phyloP scores from a whole-genome alignment of 2,113 vertebrate species.

The Turdus rufiventris region DNA sequence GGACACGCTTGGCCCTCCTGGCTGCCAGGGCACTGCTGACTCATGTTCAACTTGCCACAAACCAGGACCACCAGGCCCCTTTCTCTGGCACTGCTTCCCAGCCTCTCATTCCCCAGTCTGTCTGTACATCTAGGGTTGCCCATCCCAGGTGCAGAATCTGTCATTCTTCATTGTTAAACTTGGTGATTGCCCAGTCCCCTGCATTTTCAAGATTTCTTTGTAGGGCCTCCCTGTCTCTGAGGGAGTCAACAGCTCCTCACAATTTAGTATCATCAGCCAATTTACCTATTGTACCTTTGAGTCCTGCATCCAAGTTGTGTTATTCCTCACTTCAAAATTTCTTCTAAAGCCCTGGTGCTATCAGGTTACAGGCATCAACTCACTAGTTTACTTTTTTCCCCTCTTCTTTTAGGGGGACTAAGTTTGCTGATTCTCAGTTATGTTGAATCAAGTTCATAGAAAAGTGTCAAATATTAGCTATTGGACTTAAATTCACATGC shows the following conservation, averaged over 20 bases:
- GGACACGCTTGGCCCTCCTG: rapidly evolving
- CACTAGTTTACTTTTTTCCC: background rate
- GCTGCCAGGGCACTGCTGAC: background rate
- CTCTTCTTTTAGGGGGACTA: background rate
- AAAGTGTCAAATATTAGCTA: background rate
- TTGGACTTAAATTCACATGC: background rate
- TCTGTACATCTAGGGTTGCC: background rate
- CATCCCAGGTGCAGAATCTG: background rate
- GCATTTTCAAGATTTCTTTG: background rate
- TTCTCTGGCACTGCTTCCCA: rapidly evolving
- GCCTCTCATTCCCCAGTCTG: background rate
- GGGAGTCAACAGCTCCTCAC: background rate
- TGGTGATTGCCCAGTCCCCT: background rate
- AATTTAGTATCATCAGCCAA: background rate
- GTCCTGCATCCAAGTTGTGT: background rate
- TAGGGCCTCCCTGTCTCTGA: background rate
- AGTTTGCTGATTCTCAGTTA: background rate
- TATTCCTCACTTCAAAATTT: background rate
- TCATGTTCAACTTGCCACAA: rapidly evolving
- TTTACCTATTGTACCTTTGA: background rate
- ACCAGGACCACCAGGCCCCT: too few species aligned
- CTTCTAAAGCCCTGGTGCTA: background rate
- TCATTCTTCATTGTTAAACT: background rate
- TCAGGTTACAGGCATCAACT: background rate
- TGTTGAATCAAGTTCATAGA: background rate